These are phyloP conservation scores for Sclerurus mexicanus DNA, from an alignment of 2,113 vertebrate species.

Conservation along the genomic window DNA sequence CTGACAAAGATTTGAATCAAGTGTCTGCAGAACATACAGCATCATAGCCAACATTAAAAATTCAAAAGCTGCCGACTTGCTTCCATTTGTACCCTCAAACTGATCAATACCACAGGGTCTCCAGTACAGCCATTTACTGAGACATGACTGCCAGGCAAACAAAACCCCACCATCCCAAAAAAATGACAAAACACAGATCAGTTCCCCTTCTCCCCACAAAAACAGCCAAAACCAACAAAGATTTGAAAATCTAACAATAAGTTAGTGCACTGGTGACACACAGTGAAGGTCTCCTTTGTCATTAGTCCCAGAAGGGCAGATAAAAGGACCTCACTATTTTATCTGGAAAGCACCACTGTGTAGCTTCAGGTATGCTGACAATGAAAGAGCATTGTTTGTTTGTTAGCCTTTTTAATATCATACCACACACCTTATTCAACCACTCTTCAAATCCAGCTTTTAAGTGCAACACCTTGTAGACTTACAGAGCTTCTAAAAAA, in stretches of 20 bases:
- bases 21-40: not conserved
- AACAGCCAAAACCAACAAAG: not conserved
- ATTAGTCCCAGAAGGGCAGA: not conserved
- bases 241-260: not conserved
- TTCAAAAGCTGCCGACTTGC: not conserved
- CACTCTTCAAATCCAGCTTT: not conserved
- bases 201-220: not conserved
- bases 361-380: not conserved
- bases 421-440: not conserved
- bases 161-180: not conserved
- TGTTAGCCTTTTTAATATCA: not conserved
- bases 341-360: not conserved
- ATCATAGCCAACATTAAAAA: fast-evolving
- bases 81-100: not conserved
- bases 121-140: not conserved
- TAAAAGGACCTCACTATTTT: not conserved
- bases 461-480: not conserved
- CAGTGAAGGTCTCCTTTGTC: not conserved
- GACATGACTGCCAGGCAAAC: not conserved
- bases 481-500: not conserved
- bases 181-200: not conserved
- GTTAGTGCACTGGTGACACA: fast-evolving
- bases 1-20: not conserved
- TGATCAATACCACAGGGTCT: not conserved
- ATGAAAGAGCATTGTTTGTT: not conserved